Evolutionary conservation across 2,888 invertebrate genomes (phyloP).

Genomic region (Drosophila ustulata): DNA sequence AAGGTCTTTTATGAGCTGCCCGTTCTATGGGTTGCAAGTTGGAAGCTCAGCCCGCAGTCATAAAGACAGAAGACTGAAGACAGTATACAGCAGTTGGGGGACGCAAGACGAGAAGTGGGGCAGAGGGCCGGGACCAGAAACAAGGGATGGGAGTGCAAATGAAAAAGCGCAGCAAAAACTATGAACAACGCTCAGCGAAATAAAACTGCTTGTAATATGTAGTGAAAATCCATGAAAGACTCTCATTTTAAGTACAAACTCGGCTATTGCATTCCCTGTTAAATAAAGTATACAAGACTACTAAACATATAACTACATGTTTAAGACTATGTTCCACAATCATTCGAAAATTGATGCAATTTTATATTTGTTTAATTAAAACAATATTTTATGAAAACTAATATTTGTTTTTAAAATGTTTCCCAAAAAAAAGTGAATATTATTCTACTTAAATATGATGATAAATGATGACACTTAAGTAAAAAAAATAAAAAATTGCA

Average conservation of each 20-base stretch:
- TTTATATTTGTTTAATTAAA: no score
- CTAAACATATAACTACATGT: background rate
- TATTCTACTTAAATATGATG: no score
- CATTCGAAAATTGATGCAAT: no score
- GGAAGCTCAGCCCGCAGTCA: conserved; percentile 46
- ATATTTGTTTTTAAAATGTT: no score
- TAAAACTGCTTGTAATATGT: conserved; percentile 76
- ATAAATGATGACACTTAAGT: no score
- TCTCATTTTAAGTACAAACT: background rate
- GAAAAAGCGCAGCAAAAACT: conserved; percentile 76
- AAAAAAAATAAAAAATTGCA: no score
- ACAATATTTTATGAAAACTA: no score
- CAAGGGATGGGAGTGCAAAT: conserved; percentile 37
- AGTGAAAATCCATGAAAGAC: conserved; percentile 57
- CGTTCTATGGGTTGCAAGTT: conserved; percentile 41
- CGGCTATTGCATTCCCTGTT: conserved; percentile 31
- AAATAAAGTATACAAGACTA: background rate
- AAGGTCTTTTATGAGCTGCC: conserved; percentile 67
- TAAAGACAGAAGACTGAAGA: background rate
- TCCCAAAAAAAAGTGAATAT: no score
- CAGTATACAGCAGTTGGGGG: background rate
- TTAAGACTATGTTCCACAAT: no score
- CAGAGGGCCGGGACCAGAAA: background rate
- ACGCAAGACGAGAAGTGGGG: background rate
- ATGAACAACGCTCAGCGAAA: conserved; percentile 70